Evolutionary conservation across 2,888 invertebrate species (phyloP), one percentile per base, ranked within the genome.

Genomic region (Philereme vetulata): DNA sequence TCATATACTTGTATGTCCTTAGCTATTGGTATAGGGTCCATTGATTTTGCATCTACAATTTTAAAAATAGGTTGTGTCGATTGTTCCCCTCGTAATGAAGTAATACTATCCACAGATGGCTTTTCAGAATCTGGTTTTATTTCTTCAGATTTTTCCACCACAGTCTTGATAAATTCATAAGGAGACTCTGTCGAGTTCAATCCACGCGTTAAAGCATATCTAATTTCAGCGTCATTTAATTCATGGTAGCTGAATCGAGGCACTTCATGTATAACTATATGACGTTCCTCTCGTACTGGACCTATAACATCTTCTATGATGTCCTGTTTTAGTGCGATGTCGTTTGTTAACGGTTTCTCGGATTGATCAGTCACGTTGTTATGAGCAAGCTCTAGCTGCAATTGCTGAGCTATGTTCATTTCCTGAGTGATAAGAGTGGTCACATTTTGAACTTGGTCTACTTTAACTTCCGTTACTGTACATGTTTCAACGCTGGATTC

Each of bases 181-280:
- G 5, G 8, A 45, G 46, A n/a, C 7, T 36, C 5, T 7, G 40
- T 6, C 11, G 42, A 32, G 4, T 35, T 21, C 44, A 64, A 51
- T 42, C 35, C 47, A 46, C 46, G 63, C 43, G 65, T 64, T 38
- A 51, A 43, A 2, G 76, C 84, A 40, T 77, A 71, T 54, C 77
- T 60, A n/a, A 36, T 49, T 72, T 86, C 85, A 62, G 84, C 86
- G 64, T 86, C 85, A 54, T 46, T 68, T 34, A 85, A 47, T 59
- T 86, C 85, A 35, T 80, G 71, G 65, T 85, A 85, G 62, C 54
- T 81, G 63, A 72, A 81, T 44, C 72, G 71, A 40, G 81, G 81
- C 4, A 75, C 61, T 71, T 85, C 84, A 38, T 72, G 74, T 46
- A 79, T 48, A 32, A 58, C 21, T 48, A 60, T 50, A 40, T 60